Conservation (phyloP, 2,888 invertebrate species). For the Mesodorylaimus sp. region DNA sequence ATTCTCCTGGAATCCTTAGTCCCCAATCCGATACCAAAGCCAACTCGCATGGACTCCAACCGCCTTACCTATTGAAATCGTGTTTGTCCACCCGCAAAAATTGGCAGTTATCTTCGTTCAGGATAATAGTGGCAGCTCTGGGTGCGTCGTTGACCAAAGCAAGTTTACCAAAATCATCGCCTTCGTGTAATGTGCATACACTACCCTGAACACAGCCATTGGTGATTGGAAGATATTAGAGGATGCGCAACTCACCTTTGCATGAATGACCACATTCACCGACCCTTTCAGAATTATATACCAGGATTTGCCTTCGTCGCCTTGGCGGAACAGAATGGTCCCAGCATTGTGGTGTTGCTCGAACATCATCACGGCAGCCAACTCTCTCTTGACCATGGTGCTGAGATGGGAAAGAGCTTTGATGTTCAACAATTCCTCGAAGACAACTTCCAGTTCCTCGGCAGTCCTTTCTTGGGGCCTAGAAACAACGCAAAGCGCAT, state of each 20-base stretch:
- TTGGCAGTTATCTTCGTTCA: conserved; percentile 61
- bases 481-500: conserved; percentile 15
- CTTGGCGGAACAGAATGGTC: conserved; percentile 44
- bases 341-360: conserved; percentile 58
- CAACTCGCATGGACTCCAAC: too few relatives aligned
- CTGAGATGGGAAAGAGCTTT: conserved; percentile 59
- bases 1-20: too few relatives aligned
- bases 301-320: conserved; percentile 65
- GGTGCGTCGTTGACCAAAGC: conserved; percentile 66
- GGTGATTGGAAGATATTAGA: too few relatives aligned
- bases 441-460: conserved; percentile 60
- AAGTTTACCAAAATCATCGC: conserved; percentile 69
- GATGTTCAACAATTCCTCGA: conserved; percentile 60
- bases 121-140: conserved; percentile 59
- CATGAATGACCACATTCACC: conserved; percentile 63
- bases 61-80: conserved; percentile 59
- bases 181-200: conserved; percentile 58
- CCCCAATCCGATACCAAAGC: too few relatives aligned
- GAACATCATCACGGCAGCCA: conserved; percentile 57
- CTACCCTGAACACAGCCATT: conserved; percentile 50
- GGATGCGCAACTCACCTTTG: conserved; percentile 39
- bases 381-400: conserved; percentile 58
- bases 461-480: conserved; percentile 54
- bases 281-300: conserved; percentile 62
- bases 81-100: conserved; percentile 64